These are phyloP conservation scores for Idaea straminata DNA, from an alignment of 2,888 invertebrate species.

Conservation along the genomic window DNA sequence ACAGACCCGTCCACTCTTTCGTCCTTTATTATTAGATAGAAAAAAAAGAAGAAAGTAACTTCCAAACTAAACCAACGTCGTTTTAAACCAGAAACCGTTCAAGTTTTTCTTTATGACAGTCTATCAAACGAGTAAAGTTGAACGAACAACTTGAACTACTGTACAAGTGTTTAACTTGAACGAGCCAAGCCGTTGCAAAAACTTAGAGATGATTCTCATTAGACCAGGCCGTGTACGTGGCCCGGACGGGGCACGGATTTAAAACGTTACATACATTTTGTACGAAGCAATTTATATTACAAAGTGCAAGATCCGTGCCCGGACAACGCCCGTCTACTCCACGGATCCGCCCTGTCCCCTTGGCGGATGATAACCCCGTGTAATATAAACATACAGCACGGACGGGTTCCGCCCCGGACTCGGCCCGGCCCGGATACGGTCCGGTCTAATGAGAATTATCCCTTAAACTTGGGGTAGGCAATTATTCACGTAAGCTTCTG, in stretches of 20 bases:
- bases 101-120: background rate
- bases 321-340: no score
- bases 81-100: background rate
- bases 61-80: background rate
- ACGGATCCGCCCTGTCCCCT: no score
- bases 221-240: no score
- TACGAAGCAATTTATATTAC: no score
- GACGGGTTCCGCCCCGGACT: no score
- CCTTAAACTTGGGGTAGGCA: constrained; percentile 8
- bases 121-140: background rate
- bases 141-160: background rate
- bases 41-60: background rate
- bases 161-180: constrained; percentile 1
- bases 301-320: no score
- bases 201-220: constrained; percentile 4
- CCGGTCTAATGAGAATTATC: no score
- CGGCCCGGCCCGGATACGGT: no score
- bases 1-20: background rate
- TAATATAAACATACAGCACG: no score
- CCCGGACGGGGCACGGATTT: no score
- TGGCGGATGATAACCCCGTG: no score
- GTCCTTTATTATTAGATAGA: background rate
- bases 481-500: constrained; percentile 26
- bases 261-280: no score
- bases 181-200: constrained; percentile 14